Percentiles rank a stretch among this genome's conserved stretches.
phyloP scores from a whole-genome alignment of 2,797 vertebrate genomes.

The Sebastes paucispinis region DNA sequence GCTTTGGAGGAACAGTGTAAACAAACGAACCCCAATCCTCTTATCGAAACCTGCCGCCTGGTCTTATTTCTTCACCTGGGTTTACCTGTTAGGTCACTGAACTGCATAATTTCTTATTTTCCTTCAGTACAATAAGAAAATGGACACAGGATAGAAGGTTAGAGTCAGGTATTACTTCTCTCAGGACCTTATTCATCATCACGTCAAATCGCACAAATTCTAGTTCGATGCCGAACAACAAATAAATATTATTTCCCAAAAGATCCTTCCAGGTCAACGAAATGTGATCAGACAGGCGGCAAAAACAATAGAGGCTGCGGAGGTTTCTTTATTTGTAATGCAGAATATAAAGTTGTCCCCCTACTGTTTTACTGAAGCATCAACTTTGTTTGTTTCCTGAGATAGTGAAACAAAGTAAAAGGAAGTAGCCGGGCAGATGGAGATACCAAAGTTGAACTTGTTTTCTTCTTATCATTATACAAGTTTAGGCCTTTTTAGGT shows the following conservation, averaged over 20 bases:
- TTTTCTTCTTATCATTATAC: background rate
- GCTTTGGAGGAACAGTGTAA: slow-evolving; percentile 12
- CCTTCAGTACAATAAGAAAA: background rate
- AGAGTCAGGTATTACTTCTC: background rate
- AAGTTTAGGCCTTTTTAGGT: background rate
- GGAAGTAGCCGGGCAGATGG: background rate
- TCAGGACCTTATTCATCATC: slow-evolving; percentile 24
- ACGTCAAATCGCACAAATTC: slow-evolving; percentile 4
- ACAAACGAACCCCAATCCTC: slow-evolving; percentile 3
- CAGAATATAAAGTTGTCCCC: background rate
- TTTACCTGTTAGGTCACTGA: background rate
- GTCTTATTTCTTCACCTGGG: background rate
- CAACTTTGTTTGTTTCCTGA: background rate
- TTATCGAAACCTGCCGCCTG: background rate
- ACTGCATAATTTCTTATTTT: background rate
- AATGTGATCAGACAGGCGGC: slow-evolving; percentile 19
- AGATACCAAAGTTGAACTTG: background rate
- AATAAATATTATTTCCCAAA: slow-evolving; percentile 23
- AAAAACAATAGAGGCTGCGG: background rate
- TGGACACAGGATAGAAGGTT: background rate
- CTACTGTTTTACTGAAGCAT: background rate
- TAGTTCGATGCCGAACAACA: background rate
- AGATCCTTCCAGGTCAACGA: background rate
- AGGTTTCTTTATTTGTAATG: background rate
- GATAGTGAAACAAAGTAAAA: background rate